Conservation (phyloP, 2,888 invertebrate species). For the Alitta virens region DNA sequence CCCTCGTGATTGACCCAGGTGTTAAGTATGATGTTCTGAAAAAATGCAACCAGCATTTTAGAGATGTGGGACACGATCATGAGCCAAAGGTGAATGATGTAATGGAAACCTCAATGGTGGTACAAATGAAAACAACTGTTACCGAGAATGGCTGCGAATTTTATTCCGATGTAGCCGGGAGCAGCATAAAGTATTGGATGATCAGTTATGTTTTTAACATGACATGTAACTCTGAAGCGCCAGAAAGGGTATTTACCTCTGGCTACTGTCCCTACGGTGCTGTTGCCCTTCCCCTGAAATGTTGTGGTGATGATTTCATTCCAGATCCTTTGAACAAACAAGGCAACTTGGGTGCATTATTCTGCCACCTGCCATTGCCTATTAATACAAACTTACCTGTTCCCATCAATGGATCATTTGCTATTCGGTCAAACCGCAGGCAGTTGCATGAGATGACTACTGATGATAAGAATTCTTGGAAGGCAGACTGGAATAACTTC, state of each 20-base stretch:
- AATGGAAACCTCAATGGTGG: too few relatives aligned
- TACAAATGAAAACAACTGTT: too few relatives aligned
- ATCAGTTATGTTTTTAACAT: conserved; percentile 12
- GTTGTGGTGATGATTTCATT: conserved; percentile 20
- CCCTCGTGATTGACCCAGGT: too few relatives aligned
- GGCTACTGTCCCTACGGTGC: too few relatives aligned
- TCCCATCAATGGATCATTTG: conserved; percentile 46
- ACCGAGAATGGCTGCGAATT: too few relatives aligned
- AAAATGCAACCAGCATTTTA: too few relatives aligned
- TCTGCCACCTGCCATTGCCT: conserved; percentile 34
- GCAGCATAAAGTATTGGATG: conserved; percentile 19
- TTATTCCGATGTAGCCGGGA: too few relatives aligned
- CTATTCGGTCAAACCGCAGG: conserved; percentile 40
- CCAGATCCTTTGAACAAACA: conserved; percentile 10
- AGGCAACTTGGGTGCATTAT: conserved; percentile 26
- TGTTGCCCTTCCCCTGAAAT: conserved; percentile 34
- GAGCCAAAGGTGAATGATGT: too few relatives aligned
- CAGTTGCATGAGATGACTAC: conserved; percentile 31
- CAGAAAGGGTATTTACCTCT: too few relatives aligned
- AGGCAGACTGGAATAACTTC: conserved; percentile 34
- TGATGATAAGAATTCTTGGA: conserved; percentile 36
- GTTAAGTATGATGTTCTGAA: too few relatives aligned
- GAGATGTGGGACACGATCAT: too few relatives aligned
- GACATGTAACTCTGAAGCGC: too few relatives aligned
- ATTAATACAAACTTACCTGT: conserved; percentile 36